These are phyloP conservation scores for Phycodurus eques DNA, from an alignment of 2,113 vertebrate genomes.

Conservation along the genomic window DNA sequence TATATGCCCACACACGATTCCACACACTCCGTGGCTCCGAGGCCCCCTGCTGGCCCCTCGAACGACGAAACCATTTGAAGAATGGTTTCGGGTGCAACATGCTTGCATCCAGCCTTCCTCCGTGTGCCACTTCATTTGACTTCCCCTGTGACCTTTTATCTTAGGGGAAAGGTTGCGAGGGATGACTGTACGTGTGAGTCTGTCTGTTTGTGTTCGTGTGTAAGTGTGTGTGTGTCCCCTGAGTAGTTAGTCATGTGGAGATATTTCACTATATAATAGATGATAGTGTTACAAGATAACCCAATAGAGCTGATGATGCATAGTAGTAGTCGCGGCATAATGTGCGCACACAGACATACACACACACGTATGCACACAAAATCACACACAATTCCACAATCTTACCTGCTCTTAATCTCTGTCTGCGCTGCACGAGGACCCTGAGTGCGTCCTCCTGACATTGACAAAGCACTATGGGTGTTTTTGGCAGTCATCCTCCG, in stretches of 20 bases:
- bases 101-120: slow-evolving; percentile 32
- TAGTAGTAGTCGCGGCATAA: background rate
- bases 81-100: slow-evolving; percentile 21
- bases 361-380: slow-evolving; percentile 19
- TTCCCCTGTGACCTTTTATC: slow-evolving; percentile 47
- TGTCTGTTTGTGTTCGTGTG: background rate
- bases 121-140: slow-evolving; percentile 30
- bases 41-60: slow-evolving; percentile 52
- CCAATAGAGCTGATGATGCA: slow-evolving; percentile 53
- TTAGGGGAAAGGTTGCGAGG: slow-evolving; percentile 16
- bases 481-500: slow-evolving; percentile 58
- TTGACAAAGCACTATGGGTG: slow-evolving; percentile 65
- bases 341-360: slow-evolving; percentile 15
- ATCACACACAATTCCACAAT: slow-evolving; percentile 25
- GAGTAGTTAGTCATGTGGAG: slow-evolving; percentile 42
- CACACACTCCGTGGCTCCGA: slow-evolving; percentile 30
- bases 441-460: slow-evolving; percentile 56
- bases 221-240: slow-evolving; percentile 4
- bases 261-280: slow-evolving; percentile 53
- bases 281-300: slow-evolving; percentile 53
- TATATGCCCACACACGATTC: slow-evolving; percentile 36
- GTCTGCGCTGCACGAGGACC: slow-evolving; percentile 56
- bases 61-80: slow-evolving; percentile 46
- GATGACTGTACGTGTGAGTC: slow-evolving; percentile 3
- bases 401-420: slow-evolving; percentile 59